Evolutionary conservation across 2,113 vertebrate species (phyloP), one percentile per base, ranked within the genome.

Genomic region (Ifrita kowaldi): DNA sequence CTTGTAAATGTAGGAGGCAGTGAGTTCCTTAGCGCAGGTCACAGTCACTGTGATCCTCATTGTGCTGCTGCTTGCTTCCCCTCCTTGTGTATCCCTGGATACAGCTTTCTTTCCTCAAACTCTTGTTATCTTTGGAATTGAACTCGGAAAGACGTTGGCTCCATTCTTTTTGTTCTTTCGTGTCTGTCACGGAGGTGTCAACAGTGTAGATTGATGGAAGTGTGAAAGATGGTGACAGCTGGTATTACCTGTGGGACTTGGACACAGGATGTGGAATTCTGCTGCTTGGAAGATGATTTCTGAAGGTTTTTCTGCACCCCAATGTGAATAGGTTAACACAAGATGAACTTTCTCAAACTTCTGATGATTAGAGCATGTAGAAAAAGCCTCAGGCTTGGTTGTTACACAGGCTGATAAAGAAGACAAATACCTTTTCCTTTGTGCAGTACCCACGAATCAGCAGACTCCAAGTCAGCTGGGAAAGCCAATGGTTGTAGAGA

Each of bases 1-100:
- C 1, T 7, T 60, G 56, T 24, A 11, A 35, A 8, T 21, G 47
- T 2, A 19, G 75, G 70, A 69, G 37, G 16, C 22, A 23, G 24
- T 0, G 63, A 46, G 19, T 55, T 28, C 3, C 3, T 39, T 39
- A 4, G 3, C 0, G 0, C 3, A 14, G 67, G 37, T 65, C 59
- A 44, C 32, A n/a, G 1, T 60, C 64, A 28, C 32, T 6, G 3
- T 7, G 2, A 26, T 70, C 35, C 11, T 44, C 3, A 0, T 8
- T 17, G 47, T 62, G 4, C 47, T 81, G 76, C 59, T 71, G 42
- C 69, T 71, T 70, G 23, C 56, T 49, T 16, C 46, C 1, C 1
- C 28, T 47, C 69, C 8, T 0, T 8, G 3, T 22, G 8, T 42
- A 28, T 22, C 2, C 33, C 55, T 21, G 13, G 8, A 3, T 16